phyloP scores from a whole-genome alignment of 1,140 invertebrate genomes.

The Aleiodes sp. region DNA sequence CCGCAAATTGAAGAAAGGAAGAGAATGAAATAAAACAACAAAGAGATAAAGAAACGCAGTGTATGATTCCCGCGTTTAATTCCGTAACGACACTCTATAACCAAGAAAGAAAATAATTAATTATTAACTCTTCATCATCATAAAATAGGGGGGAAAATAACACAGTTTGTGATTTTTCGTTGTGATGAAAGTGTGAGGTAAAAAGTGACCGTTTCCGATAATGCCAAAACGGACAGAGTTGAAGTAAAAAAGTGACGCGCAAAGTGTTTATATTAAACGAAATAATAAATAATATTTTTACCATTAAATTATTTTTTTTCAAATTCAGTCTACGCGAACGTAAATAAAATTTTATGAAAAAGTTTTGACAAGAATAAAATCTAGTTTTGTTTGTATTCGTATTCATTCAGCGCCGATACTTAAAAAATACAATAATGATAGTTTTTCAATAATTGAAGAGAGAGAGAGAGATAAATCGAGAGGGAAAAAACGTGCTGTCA shows the following conservation, averaged over 20 bases:
- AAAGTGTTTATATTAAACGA: background rate
- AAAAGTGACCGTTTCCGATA: background rate
- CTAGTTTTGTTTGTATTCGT: background rate
- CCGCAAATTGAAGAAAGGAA: conserved; percentile 12
- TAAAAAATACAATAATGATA: background rate
- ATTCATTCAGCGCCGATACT: conserved; percentile 1
- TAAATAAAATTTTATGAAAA: conserved; percentile 34
- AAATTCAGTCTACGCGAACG: too few species aligned
- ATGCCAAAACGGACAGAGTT: conserved; percentile 10
- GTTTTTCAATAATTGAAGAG: conserved; percentile 6
- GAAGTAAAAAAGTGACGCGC: background rate
- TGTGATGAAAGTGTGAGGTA: background rate
- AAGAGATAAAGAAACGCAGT: too few species aligned
- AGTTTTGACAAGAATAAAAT: background rate
- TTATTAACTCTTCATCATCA: too few species aligned
- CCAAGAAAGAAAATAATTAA: too few species aligned
- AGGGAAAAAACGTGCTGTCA: conserved; percentile 15
- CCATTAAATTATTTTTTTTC: too few species aligned
- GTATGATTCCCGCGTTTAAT: too few species aligned
- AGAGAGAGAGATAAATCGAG: too few species aligned
- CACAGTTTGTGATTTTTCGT: background rate
- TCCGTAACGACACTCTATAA: too few species aligned
- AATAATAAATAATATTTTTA: too few species aligned
- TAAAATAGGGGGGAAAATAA: too few species aligned
- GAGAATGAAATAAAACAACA: background rate